A percentile compares a stretch with the other conserved stretches of the same genome.
Conservation (phyloP, 2,797 vertebrate genomes). For the Platyrinchus mystaceus region DNA sequence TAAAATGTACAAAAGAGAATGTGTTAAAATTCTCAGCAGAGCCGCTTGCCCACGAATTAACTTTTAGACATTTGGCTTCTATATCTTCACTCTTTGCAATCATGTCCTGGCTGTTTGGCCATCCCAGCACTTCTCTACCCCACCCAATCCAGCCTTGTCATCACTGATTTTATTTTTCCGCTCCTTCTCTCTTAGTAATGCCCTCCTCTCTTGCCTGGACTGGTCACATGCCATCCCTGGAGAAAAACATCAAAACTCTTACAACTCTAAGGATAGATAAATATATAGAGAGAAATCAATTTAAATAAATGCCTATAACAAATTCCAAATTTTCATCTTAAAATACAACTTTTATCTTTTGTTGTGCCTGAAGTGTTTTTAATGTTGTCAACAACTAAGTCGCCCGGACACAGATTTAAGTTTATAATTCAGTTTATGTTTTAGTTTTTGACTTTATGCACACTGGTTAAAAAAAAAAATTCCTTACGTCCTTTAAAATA, state of each 20-base stretch:
- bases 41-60: not conserved
- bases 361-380: not conserved
- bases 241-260: not conserved
- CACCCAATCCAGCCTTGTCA: slow-evolving; percentile 28
- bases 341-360: not conserved
- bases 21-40: not conserved
- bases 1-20: not conserved
- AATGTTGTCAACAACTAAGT: not conserved
- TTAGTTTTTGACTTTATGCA: not conserved
- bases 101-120: not conserved
- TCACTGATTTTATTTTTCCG: slow-evolving; percentile 8
- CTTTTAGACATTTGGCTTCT: slow-evolving; percentile 4
- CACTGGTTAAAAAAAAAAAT: no score
- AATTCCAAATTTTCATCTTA: not conserved
- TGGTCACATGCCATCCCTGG: not conserved
- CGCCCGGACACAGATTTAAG: not conserved
- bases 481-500: not conserved
- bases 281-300: fast-evolving
- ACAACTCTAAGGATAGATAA: not conserved
- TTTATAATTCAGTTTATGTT: slow-evolving; percentile 2
- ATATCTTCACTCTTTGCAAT: not conserved
- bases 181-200: slow-evolving; percentile 7
- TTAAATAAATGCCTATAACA: not conserved
- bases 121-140: not conserved
- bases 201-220: not conserved